Base-by-base conservation (phyloP, 2,797 vertebrate species). In the Bryconaethiops microstoma region DNA sequence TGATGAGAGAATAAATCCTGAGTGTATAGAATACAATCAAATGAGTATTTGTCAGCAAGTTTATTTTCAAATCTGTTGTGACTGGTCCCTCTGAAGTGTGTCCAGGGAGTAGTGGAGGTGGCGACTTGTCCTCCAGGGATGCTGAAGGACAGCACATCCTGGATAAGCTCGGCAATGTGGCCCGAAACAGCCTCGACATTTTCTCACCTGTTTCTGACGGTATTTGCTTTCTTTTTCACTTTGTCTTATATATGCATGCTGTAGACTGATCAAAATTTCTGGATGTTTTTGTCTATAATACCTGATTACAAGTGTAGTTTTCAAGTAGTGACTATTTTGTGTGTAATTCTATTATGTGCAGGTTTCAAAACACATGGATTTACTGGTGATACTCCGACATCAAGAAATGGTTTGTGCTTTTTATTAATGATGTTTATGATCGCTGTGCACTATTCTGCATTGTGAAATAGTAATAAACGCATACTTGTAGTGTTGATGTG, bases 201-300 rank as follows among this genome's bases (percentile, higher is more conserved):
- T 96, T 97, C 88, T 97, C 96, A 87, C 96, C 96, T 35, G 50
- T 96, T 71, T 89, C 94, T 91, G 95, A 96, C 16, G 95, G 96
- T 96, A 90, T 91, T 52, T 63, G 60, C 14, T 7, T 29, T 62
- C 23, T 62, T 39, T 82, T 54, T 54, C 21, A 29, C 35, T 77
- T n/a, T 3, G 0, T 50, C 29, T 64, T 13, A 9, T 72, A 21
- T 45, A 59, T 65, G n/a, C 42, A 1, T 16, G 5, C 2, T 54
- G 7, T 64, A 29, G 21, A 23, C 17, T 16, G 12, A 52, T 10
- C 21, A 48, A 48, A 19, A 16, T 57, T 17, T 45, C 9, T 76
- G 14, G 23, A 42, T 8, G 19, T 10, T 63, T 23, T 4, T 5
- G 25, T 0, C n/a, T 65, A 4, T 35, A 14, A 19, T 10, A 10